Percentiles rank a stretch among this genome's conserved stretches.
Evolutionary conservation across 2,888 invertebrate species (phyloP).

Genomic region (Troides helena): DNA sequence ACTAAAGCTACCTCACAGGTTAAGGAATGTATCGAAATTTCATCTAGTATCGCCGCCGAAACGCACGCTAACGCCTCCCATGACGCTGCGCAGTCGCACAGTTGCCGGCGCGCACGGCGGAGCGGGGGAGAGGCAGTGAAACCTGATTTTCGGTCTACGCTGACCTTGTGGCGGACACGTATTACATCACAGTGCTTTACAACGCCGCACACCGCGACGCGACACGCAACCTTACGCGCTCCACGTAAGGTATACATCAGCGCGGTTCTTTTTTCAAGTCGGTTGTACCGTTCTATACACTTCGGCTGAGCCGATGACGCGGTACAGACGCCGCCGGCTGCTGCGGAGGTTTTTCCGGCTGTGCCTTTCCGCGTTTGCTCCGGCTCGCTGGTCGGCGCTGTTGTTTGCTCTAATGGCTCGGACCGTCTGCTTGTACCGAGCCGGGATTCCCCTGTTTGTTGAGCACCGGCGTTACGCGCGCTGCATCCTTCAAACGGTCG

Average conservation of each 20-base stretch:
- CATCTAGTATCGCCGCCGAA: conserved; percentile 23
- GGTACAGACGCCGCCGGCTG: conserved; percentile 59
- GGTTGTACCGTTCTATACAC: conserved; percentile 39
- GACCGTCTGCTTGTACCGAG: background rate
- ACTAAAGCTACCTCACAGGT: no score
- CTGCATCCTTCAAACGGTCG: no score
- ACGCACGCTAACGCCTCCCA: conserved; percentile 50
- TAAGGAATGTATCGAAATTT: no score
- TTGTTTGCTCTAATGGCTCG: conserved; percentile 2
- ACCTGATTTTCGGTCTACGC: conserved; percentile 79
- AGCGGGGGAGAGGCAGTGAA: conserved; percentile 50
- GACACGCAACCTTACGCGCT: conserved; percentile 32
- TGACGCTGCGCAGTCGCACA: conserved; percentile 55
- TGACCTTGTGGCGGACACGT: conserved; percentile 74
- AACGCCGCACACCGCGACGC: conserved; percentile 57
- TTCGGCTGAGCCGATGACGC: conserved; percentile 47
- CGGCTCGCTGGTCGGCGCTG: conserved; percentile 28
- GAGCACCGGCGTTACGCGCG: background rate
- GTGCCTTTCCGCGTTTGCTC: conserved; percentile 66
- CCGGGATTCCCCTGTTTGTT: conserved; percentile 11
- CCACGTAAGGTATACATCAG: conserved; percentile 14
- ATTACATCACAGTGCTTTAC: conserved; percentile 72
- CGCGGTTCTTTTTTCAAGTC: conserved; percentile 26
- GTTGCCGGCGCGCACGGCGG: conserved; percentile 38
- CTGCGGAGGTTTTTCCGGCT: conserved; percentile 72